Evolutionary conservation across 1,140 invertebrate genomes (phyloP).

Genomic region (Drosophila parvula): DNA sequence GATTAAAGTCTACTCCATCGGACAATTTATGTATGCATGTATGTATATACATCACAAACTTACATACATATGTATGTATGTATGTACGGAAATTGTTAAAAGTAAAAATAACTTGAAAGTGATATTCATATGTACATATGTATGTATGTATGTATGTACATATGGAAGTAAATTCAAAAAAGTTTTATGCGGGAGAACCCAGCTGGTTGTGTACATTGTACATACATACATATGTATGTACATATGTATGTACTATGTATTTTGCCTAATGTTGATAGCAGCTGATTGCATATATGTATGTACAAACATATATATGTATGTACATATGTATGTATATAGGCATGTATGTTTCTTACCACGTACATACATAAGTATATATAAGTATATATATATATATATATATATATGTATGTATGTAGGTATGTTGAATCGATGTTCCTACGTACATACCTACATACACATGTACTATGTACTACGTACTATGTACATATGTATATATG

Average conservation of each 20-base stretch:
- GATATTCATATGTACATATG: neutral
- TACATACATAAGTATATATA: neutral
- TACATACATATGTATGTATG: neutral
- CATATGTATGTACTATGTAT: too few species aligned
- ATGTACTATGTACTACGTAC: too few species aligned
- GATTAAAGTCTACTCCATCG: too few species aligned
- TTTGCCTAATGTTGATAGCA: too few species aligned
- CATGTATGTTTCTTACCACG: neutral
- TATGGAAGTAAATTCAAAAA: neutral
- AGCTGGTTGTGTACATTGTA: too few species aligned
- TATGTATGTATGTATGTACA: neutral
- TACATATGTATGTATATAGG: neutral
- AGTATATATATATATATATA: neutral
- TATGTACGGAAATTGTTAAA: neutral
- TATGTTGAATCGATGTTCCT: neutral
- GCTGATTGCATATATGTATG: too few species aligned
- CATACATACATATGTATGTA: too few species aligned
- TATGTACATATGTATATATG: conserved; percentile 1
- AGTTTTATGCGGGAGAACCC: too few species aligned
- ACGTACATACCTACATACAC: conserved; percentile 5
- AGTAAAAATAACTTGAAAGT: too few species aligned
- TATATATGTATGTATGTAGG: neutral
- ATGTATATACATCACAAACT: too few species aligned
- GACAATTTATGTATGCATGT: too few species aligned
- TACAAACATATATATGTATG: neutral